phyloP scores from a whole-genome alignment of 2,888 invertebrate genomes.

The Agrotis segetum region DNA sequence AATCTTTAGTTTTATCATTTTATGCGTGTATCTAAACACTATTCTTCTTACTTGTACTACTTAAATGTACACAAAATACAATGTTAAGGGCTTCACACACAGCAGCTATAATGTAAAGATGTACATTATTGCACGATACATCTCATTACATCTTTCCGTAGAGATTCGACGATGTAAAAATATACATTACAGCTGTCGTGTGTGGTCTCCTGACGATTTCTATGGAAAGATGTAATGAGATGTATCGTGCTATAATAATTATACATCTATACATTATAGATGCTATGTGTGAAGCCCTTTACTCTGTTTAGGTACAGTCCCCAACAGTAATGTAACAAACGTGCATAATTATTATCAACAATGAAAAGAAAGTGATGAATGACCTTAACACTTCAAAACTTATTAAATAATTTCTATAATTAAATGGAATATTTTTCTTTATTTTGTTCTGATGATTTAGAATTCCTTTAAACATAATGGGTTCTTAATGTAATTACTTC shows the following conservation, averaged over 20 bases:
- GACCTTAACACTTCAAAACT: neutral
- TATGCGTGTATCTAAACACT: neutral
- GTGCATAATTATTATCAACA: neutral
- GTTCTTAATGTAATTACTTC: neutral
- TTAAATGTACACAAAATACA: neutral
- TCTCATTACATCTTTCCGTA: too few relatives aligned
- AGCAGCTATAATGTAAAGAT: too few relatives aligned
- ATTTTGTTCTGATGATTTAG: neutral
- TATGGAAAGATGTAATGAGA: too few relatives aligned
- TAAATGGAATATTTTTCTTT: neutral
- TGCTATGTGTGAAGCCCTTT: too few relatives aligned
- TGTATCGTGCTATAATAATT: too few relatives aligned
- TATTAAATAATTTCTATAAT: neutral
- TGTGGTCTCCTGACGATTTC: too few relatives aligned
- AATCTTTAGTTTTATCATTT: neutral
- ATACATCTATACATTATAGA: too few relatives aligned
- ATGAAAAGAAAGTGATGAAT: neutral
- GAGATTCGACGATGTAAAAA: too few relatives aligned
- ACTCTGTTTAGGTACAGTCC: neutral
- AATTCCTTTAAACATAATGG: neutral
- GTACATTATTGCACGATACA: too few relatives aligned
- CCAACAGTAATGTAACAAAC: too few relatives aligned
- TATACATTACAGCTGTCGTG: too few relatives aligned
- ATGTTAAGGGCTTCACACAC: too few relatives aligned
- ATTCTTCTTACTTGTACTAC: neutral